Evolutionary conservation across 1,140 invertebrate species (phyloP).

Genomic region (Lepeophtheirus salmonis): DNA sequence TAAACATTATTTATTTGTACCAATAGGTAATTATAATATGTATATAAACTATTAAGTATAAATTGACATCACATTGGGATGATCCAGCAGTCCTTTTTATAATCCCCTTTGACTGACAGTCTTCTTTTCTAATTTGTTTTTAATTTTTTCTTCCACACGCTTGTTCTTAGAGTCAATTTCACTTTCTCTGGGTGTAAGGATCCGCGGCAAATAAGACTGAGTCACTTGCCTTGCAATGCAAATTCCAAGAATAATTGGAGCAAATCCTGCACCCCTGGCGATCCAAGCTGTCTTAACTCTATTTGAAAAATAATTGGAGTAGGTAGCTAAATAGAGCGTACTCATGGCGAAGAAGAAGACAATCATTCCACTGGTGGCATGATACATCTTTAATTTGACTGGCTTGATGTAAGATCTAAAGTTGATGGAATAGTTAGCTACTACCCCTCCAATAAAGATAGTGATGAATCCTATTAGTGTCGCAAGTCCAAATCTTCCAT

Average conservation of each 20-base stretch:
- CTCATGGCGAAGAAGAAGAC: constrained; percentile 6
- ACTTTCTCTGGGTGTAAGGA: background rate
- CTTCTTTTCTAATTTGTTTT: background rate
- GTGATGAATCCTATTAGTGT: background rate
- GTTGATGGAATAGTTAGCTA: constrained; percentile 4
- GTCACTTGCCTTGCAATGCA: constrained; percentile 7
- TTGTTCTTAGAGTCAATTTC: background rate
- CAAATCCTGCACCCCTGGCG: background rate
- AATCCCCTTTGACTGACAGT: too few relatives aligned
- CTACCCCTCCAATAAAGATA: background rate
- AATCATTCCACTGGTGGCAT: constrained; percentile 9
- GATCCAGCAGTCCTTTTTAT: too few relatives aligned
- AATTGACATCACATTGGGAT: too few relatives aligned
- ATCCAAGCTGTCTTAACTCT: background rate
- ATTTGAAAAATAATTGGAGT: constrained; percentile 9
- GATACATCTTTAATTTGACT: constrained; percentile 14
- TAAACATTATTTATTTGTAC: too few relatives aligned
- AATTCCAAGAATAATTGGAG: constrained; percentile 1
- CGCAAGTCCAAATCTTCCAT: constrained; percentile 11
- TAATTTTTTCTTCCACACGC: background rate
- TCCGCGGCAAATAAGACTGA: constrained; percentile 3
- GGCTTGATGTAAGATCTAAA: constrained; percentile 7
- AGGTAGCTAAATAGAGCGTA: background rate
- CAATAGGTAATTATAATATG: too few relatives aligned
- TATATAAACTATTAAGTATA: too few relatives aligned